phyloP scores from a whole-genome alignment of 1,140 invertebrate genomes.

The Forficula auricularia region DNA sequence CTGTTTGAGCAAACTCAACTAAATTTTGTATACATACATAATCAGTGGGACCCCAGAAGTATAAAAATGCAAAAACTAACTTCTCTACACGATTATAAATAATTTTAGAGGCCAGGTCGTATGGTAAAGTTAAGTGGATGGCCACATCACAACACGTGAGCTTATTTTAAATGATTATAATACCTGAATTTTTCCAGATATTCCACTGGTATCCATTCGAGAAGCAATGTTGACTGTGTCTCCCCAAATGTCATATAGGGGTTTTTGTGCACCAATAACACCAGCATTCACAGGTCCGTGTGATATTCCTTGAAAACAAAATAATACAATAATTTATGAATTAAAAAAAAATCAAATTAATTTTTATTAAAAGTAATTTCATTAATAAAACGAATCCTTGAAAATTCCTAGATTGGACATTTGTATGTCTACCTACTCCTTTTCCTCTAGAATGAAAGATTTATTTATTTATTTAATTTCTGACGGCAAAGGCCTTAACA shows the following conservation, averaged over 20 bases:
- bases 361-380: constrained; percentile 7
- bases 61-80: background rate
- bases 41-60: background rate
- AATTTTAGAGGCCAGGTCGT: background rate
- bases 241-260: constrained; percentile 84
- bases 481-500: no score
- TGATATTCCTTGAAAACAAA: constrained; percentile 40
- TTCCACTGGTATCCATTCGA: constrained; percentile 73
- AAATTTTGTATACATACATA: background rate
- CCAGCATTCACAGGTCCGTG: constrained; percentile 75
- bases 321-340: background rate
- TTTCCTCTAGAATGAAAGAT: no score
- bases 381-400: constrained; percentile 13
- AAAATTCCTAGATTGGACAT: no score
- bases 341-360: constrained; percentile 6
- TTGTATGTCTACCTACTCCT: no score
- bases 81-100: background rate
- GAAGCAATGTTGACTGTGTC: constrained; percentile 89
- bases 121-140: background rate
- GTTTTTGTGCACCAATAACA: constrained; percentile 76
- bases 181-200: constrained; percentile 62
- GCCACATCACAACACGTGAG: background rate
- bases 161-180: background rate
- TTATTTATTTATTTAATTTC: no score
- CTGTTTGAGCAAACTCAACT: background rate